Evolutionary conservation across 2,888 invertebrate genomes (phyloP), one percentile per base, ranked within the genome.

Genomic region (Pachycephus smyrnensis): DNA sequence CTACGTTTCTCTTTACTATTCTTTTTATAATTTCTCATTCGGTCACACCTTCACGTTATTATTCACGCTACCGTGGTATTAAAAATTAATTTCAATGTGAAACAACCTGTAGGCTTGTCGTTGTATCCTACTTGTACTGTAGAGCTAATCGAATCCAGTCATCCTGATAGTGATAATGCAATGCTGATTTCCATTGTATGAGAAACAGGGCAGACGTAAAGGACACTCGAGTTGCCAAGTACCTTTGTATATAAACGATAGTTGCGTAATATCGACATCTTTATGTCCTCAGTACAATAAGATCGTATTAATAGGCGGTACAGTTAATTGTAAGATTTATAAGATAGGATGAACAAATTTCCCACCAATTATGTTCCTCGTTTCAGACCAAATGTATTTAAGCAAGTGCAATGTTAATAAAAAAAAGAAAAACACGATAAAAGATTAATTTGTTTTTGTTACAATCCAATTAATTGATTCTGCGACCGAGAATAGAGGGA

Each of bases 311-410:
- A 55, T 55, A 23, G 55, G 2, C 55, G 55, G 9, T 55, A 55
- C 11, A 2, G 37, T 23, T 55, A 55, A 75, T 68, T 75, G 76
- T 81, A 80, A 37, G 76, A 77, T 79, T 79, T 78, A 12, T 82
- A 77, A 69, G 69, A 69, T 68, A 75, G 31, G 35, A 68, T 32
- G 68, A 23, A 75, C 73, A 73, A 79, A 76, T 79, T 79, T 75
- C 79, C 79, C 79, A 77, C 55, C 68, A 75, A 79, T 76, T 85
- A 89, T 89, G 89, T 90, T 90, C 88, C 88, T 89, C 87, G 84
- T 84, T 83, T 85, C 81, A 89, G 84, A 89, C 89, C 89, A 89
- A 89, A 89, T 89, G 88, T 88, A 89, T 87, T 88, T 89, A 89
- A 88, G 86, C 83, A 88, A 85, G 88, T 89, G 89, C 89, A 89